These are phyloP conservation scores for Falco columbarius DNA, from an alignment of 2,797 vertebrate genomes.

Conservation along the genomic window DNA sequence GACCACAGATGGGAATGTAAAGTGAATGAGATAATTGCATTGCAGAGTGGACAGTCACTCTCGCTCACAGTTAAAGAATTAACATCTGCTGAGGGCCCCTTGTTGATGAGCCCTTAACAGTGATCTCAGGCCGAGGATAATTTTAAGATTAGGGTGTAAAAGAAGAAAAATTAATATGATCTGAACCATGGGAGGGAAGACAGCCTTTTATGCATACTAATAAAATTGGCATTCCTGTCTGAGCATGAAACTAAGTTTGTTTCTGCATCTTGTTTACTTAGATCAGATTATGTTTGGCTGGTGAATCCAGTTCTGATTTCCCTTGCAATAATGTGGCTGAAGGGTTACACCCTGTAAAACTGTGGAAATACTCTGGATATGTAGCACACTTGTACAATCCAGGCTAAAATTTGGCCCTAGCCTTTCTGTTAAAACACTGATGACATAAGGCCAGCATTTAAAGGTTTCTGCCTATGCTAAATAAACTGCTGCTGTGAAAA, in stretches of 20 bases:
- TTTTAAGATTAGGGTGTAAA: background rate
- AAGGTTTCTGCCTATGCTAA: background rate
- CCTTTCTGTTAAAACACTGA: background rate
- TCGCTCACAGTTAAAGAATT: constrained; percentile 35
- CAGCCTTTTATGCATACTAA: background rate
- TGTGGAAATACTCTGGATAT: background rate
- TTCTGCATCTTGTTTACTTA: constrained; percentile 26
- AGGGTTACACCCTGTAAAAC: constrained; percentile 31
- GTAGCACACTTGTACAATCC: background rate
- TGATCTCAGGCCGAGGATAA: background rate
- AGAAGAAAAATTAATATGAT: background rate
- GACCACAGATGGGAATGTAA: constrained; percentile 59
- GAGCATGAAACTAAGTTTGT: background rate
- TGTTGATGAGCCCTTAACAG: background rate
- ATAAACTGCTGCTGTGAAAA: background rate
- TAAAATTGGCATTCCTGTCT: background rate
- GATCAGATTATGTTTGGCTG: background rate
- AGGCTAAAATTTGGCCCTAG: background rate
- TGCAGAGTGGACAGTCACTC: constrained; percentile 65
- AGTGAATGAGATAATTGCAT: constrained; percentile 68
- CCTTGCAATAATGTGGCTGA: background rate
- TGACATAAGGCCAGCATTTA: background rate
- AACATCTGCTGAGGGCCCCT: constrained; percentile 45
- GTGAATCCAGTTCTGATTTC: background rate
- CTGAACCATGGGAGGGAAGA: background rate